Percentiles rank a stretch among this genome's conserved stretches.
Conservation (phyloP, 2,797 vertebrate genomes). For the Rhynchotus rufescens region DNA sequence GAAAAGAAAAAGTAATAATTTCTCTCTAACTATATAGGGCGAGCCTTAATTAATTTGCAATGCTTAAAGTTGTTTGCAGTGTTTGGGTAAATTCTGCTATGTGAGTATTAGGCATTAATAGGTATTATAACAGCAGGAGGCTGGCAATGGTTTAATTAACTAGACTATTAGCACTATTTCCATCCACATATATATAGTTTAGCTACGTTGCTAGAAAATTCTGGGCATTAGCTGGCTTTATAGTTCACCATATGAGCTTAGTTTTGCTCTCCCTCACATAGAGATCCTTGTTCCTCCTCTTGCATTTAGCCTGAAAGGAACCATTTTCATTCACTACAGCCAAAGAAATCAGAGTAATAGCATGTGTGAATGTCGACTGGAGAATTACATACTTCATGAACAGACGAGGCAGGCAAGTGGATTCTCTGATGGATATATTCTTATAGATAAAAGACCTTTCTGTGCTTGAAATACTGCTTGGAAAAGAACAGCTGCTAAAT, state of each 20-base stretch:
- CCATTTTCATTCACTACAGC: neutral
- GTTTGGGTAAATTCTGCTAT: neutral
- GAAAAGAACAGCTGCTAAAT: slow-evolving; percentile 25
- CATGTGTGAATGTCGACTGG: neutral
- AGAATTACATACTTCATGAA: slow-evolving; percentile 12
- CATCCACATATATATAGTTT: neutral
- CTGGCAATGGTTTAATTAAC: neutral
- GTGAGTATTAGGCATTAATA: neutral
- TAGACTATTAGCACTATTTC: neutral
- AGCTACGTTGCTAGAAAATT: neutral
- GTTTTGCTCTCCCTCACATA: neutral
- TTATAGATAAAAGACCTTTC: slow-evolving; percentile 15
- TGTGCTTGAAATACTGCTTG: slow-evolving; percentile 15
- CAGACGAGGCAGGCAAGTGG: neutral
- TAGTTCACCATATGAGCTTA: neutral
- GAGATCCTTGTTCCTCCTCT: neutral
- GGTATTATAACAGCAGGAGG: neutral
- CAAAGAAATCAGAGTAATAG: neutral
- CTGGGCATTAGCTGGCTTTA: neutral
- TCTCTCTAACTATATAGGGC: neutral
- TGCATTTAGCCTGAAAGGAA: neutral
- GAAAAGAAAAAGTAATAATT: neutral
- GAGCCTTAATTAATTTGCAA: neutral
- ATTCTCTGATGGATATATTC: slow-evolving; percentile 12
- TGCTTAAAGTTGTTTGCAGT: neutral